Base-by-base conservation (phyloP, 92 coral and sea anemone genomes). In the Virgularia gustaviana region DNA sequence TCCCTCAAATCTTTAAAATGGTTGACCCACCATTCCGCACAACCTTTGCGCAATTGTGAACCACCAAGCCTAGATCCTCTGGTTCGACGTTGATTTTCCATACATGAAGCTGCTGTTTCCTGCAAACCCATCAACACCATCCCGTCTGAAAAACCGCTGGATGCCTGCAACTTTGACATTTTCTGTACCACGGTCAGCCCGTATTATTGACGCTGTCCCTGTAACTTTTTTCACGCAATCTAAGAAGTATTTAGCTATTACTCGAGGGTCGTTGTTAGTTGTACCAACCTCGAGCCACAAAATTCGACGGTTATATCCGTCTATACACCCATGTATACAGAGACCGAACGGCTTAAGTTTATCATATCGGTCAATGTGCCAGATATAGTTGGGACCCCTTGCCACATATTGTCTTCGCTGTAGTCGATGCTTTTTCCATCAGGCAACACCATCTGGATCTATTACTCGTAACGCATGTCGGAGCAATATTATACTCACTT, bases 1-100 rank as follows among this genome's bases (percentile, higher is more conserved):
- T 65, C 72, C 32, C 72, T 65, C 54, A 65, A 19, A 29, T 65
- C 72, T 28, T 65, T 65, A 27, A 65, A 65, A 18, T 37, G 42
- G 54, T 36, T 9, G 9, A 57, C 30, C 63, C 35, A 57, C 63
- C 63, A 57, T 6, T 57, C 63, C 9, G 63, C 18, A 25, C 63
- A 57, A 5, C 33, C 11, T 32, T 8, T 57, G 9, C 63, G 63
- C 35, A 57, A 36, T 7, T 24, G 11, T 24, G n/a, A 33, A 33
- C 63, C 63, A 57, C 35, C 63, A 57, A 6, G 63, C 32, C 36
- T 57, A 33, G 5, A 57, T 57, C 30, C 63, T 27, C 35, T 6
- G 63, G 30, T 57, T 57, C 4, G 63, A 57, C 1, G 63, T 57
- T 19, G 63, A 57, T 7, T 36, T 27, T 0, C 63, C 63, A 36